Evolutionary conservation across 2,888 invertebrate genomes (phyloP).

Genomic region (Nasonovia ribisnigri): DNA sequence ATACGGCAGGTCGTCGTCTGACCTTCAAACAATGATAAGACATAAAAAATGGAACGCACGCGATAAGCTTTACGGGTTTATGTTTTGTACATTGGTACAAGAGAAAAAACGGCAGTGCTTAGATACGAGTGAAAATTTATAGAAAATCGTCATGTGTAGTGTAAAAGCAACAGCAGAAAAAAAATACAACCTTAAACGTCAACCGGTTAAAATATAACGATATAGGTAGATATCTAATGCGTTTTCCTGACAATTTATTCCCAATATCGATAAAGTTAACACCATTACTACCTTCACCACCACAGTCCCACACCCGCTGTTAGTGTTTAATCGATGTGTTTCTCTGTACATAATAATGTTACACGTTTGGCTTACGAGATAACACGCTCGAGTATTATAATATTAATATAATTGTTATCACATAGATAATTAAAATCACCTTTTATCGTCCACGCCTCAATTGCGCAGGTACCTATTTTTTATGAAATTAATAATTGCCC

Average conservation of each 20-base stretch:
- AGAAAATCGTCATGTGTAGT: not conserved
- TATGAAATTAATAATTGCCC: not conserved
- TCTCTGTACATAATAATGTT: not conserved
- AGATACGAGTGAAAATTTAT: not conserved
- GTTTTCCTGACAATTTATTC: not conserved
- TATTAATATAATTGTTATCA: not conserved
- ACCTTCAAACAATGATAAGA: not conserved
- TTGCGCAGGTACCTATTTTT: slow-evolving; percentile 20
- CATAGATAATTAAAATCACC: not conserved
- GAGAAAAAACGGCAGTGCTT: not conserved
- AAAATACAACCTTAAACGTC: not conserved
- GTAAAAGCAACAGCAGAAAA: not conserved
- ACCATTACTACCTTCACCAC: not conserved
- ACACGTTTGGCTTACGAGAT: not conserved
- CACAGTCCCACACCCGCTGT: not conserved
- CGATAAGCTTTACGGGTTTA: not conserved
- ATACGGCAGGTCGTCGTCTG: not conserved
- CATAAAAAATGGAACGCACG: not conserved
- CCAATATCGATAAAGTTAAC: not conserved
- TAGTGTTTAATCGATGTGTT: not conserved
- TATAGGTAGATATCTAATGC: not conserved
- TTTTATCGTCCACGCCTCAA: not conserved
- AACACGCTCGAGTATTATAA: not conserved
- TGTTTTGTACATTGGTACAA: not conserved
- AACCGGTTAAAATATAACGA: not conserved